Evolutionary conservation across 2,888 invertebrate genomes (phyloP), one percentile per base, ranked within the genome.

Genomic region (Ochropacha duplaris): DNA sequence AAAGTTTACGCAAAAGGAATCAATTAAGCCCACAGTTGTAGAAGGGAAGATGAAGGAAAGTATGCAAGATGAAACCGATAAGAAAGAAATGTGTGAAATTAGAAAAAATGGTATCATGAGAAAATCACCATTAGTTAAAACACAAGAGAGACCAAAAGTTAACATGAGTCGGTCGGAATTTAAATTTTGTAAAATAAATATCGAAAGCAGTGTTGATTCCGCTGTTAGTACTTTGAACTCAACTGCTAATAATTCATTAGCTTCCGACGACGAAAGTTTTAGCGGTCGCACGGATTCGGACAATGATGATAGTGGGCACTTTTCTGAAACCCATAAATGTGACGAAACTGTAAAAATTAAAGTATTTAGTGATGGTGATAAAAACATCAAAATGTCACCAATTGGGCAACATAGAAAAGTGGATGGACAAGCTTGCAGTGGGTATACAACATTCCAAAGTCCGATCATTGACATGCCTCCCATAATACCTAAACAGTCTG

Each of bases 141-240:
- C 95, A 66, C 94, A 94, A 66, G 94, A 95, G 69, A 94, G 96
- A 72, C 95, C 95, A 54, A 94, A 95, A 79, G 94, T 96, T 60
- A 95, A 94, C 69, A 85, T 94, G 57, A 83, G 90, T 71, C 83
- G 92, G 64, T 87, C 93, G 58, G 93, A 93, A 72, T 93, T 93
- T 74, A 93, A 93, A 73, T 93, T 93, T 71, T 93, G 93, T 73
- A 93, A 93, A 72, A 93, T 93, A 55, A 93, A 92, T 71, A 90
- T 93, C 58, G 93, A 93, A 72, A 93, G 76, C 61, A 87, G 85
- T 57, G 88, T 92, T 67, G 93, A 93, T 71, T 92, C 92, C 52
- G 94, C 94, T 72, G 93, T 94, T 57, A 93, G 94, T 66, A 94
- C 93, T 65, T 89, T 94, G 54, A 94, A 94, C 68, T 93, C 94